A percentile compares a stretch with the other conserved stretches of the same genome.
These are phyloP conservation scores for Falcaria lacertinaria DNA, from an alignment of 2,888 invertebrate species.

Conservation along the genomic window DNA sequence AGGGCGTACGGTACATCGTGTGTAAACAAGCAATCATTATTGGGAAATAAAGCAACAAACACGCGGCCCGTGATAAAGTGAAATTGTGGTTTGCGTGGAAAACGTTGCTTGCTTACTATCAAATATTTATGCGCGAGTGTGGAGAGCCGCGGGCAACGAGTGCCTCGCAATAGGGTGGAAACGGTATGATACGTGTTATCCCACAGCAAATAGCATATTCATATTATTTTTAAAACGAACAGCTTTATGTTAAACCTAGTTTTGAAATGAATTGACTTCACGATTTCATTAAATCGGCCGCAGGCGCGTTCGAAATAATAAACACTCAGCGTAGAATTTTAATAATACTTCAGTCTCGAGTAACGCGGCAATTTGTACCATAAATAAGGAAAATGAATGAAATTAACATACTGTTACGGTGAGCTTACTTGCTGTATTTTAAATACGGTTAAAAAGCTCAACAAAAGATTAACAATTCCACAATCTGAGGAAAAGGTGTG, in stretches of 20 bases:
- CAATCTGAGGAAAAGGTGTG: conserved; percentile 15
- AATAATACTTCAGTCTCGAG: not conserved
- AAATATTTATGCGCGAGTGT: conserved; percentile 51
- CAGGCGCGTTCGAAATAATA: conserved; percentile 7
- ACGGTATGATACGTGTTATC: conserved; percentile 44
- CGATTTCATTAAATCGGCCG: conserved; percentile 5
- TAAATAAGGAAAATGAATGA: not conserved
- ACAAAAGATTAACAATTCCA: conserved; percentile 10
- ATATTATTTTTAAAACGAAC: conserved; percentile 28
- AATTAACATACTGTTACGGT: not conserved
- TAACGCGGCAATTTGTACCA: not conserved
- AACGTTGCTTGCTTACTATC: conserved; percentile 37
- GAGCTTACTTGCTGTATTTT: not conserved
- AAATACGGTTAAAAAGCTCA: conserved; percentile 2
- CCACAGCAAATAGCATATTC: conserved; percentile 45
- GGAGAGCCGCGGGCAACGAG: conserved; percentile 32
- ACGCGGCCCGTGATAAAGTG: conserved; percentile 35
- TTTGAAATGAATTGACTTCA: conserved; percentile 18
- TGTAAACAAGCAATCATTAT: conserved; percentile 34
- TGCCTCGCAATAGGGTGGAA: conserved; percentile 36
- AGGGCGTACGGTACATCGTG: conserved; percentile 15
- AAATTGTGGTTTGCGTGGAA: conserved; percentile 37
- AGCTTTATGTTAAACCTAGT: conserved; percentile 17
- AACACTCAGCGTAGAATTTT: conserved; percentile 6
- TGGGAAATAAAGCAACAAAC: conserved; percentile 29